phyloP scores from a whole-genome alignment of 1,140 invertebrate species.

The Chlorops oryzae region DNA sequence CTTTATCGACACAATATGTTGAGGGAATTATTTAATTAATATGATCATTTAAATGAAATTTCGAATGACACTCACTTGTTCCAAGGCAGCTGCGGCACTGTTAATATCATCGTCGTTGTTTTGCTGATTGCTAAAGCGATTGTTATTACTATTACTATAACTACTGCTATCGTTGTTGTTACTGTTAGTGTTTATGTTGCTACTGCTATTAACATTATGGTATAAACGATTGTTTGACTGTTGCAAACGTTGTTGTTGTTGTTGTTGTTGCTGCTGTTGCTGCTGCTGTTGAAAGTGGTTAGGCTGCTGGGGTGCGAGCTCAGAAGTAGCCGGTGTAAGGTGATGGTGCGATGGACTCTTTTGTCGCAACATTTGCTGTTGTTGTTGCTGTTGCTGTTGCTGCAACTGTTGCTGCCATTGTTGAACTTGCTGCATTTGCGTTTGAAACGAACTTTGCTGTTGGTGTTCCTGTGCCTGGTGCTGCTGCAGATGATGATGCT shows the following conservation, averaged over 20 bases:
- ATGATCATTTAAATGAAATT: no score
- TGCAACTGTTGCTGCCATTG: conserved; percentile 19
- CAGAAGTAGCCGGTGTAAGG: no score
- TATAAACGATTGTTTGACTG: conserved; percentile 9
- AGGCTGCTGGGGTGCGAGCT: no score
- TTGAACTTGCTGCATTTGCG: conserved; percentile 7
- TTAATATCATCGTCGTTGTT: conserved; percentile 1
- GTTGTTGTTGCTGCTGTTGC: conserved; percentile 14
- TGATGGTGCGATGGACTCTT: no score
- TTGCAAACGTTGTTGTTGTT: conserved; percentile 24
- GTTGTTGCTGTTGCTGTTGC: conserved; percentile 15
- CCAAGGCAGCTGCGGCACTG: conserved; percentile 34
- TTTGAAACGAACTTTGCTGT: neutral
- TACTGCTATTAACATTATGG: conserved; percentile 10
- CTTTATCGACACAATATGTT: no score
- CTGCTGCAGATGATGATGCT: conserved; percentile 20
- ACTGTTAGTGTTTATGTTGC: conserved; percentile 16
- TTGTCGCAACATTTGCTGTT: conserved; percentile 2
- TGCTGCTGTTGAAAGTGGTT: conserved; percentile 16
- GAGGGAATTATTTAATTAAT: no score
- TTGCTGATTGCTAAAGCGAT: conserved; percentile 3
- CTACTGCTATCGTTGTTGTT: conserved; percentile 20
- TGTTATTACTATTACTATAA: conserved; percentile 2
- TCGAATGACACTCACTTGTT: conserved; percentile 38
- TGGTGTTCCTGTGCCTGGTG: conserved; percentile 14